These are phyloP conservation scores for Coptodon rendalli DNA, from an alignment of 2,113 vertebrate genomes.

Conservation along the genomic window DNA sequence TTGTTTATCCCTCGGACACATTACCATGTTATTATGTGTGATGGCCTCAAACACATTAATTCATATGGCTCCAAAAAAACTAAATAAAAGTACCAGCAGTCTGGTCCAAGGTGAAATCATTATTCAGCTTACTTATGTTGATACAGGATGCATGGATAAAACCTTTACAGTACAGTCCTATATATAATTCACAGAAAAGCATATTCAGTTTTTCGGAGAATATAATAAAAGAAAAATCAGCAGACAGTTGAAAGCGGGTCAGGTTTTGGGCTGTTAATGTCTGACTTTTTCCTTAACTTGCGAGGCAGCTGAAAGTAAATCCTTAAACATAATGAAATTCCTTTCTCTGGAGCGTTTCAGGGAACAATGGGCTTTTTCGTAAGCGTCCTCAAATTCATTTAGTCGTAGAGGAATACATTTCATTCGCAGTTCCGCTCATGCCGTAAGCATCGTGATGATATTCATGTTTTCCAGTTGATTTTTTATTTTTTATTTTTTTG, in stretches of 20 bases:
- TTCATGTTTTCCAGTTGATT: neutral
- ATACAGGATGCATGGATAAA: neutral
- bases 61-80: neutral
- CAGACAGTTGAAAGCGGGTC: neutral
- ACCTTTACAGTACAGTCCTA: neutral
- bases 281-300: neutral
- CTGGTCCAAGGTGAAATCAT: neutral
- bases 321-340: constrained; percentile 15
- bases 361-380: neutral
- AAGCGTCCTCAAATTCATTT: neutral
- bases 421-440: neutral
- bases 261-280: neutral
- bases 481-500: neutral
- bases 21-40: constrained; percentile 10
- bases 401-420: neutral
- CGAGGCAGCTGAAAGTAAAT: neutral
- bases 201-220: neutral
- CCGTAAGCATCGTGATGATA: neutral
- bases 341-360: constrained; percentile 2
- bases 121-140: neutral
- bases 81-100: neutral
- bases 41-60: neutral
- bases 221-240: neutral
- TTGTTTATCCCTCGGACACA: constrained; percentile 18
- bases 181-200: neutral